Conservation (phyloP, 2,113 vertebrate genomes). For the Fulmarus glacialis region DNA sequence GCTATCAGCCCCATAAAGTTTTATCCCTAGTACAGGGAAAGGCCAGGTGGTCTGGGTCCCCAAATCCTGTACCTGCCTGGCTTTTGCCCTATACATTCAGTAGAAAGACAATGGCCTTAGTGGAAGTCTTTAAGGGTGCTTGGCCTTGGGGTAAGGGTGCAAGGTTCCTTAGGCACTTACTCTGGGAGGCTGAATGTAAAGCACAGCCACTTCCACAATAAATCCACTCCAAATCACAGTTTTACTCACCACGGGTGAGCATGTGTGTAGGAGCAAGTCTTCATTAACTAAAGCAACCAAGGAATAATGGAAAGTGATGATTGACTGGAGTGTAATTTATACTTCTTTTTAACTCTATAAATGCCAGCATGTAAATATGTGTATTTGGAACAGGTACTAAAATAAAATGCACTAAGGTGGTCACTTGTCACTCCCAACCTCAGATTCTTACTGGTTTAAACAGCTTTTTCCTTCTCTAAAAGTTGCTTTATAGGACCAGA, state of each 20-base stretch:
- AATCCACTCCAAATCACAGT: background rate
- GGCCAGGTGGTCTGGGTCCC: background rate
- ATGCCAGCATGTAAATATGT: background rate
- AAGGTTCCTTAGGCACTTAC: background rate
- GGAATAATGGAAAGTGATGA: background rate
- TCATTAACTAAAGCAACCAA: background rate
- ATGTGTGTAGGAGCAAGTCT: background rate
- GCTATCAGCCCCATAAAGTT: background rate
- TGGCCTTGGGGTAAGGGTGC: background rate
- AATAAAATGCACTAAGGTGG: background rate
- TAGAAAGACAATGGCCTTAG: background rate
- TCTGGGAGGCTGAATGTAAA: background rate
- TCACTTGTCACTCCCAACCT: background rate
- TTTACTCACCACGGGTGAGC: background rate
- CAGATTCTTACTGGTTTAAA: background rate
- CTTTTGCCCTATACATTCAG: background rate
- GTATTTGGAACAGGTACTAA: background rate
- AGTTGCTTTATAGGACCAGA: background rate
- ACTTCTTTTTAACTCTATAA: background rate
- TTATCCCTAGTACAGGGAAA: background rate
- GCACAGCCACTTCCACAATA: background rate
- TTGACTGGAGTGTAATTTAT: background rate
- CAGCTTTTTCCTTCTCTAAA: background rate
- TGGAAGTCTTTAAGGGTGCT: background rate
- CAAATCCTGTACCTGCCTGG: background rate